Conservation (phyloP, 2,797 vertebrate genomes). For the Ptychadena robeensis region DNA sequence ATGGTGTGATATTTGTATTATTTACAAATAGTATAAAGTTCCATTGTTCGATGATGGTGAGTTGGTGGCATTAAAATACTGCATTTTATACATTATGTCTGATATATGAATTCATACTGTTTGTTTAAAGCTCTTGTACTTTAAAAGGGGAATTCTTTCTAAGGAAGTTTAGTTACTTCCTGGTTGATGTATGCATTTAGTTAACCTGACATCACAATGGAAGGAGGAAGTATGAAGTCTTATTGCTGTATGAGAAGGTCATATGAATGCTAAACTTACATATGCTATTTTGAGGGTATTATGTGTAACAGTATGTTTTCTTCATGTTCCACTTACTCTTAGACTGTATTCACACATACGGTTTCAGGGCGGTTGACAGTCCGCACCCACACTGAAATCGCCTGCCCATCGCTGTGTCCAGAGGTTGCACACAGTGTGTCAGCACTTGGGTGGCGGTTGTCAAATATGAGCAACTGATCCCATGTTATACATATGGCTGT, state of each 20-base stretch:
- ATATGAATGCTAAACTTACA: not conserved
- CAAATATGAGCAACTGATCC: too few species aligned
- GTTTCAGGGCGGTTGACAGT: too few species aligned
- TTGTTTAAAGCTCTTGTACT: not conserved
- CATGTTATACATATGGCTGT: too few species aligned
- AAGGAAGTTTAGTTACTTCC: constrained; percentile 9
- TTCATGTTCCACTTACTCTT: too few species aligned
- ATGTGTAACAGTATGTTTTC: too few species aligned
- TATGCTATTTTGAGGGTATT: not conserved
- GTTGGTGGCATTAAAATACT: not conserved
- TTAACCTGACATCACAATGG: not conserved
- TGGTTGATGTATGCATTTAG: constrained; percentile 9
- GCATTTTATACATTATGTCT: not conserved
- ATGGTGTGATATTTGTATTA: too few species aligned
- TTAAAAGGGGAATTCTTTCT: constrained; percentile 8
- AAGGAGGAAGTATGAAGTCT: not conserved
- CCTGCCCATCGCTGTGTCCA: too few species aligned
- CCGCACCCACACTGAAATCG: too few species aligned
- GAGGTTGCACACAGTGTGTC: too few species aligned
- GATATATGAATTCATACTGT: not conserved
- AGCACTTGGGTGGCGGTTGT: too few species aligned
- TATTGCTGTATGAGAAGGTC: not conserved
- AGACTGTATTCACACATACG: too few species aligned
- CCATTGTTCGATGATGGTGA: not conserved
- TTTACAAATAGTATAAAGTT: too few species aligned